These are phyloP conservation scores for Neofelis nebulosa DNA, from an alignment of 2,113 vertebrate genomes.

Conservation along the genomic window DNA sequence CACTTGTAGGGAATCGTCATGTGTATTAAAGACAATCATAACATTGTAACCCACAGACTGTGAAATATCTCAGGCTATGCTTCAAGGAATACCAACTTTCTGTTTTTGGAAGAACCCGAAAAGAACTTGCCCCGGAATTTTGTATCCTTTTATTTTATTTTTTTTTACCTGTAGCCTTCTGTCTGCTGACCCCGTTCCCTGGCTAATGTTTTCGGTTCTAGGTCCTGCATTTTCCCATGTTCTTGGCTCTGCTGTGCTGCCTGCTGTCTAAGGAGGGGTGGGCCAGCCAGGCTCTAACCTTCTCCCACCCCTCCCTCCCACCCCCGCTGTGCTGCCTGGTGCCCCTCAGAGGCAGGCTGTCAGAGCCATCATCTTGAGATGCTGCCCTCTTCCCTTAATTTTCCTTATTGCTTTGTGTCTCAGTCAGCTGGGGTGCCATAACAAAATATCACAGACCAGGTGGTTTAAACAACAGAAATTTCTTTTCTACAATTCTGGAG, in stretches of 20 bases:
- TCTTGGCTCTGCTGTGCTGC: neutral
- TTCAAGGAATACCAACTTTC: neutral
- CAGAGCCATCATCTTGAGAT: neutral
- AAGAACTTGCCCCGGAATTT: neutral
- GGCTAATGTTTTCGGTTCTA: neutral
- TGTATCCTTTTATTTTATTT: neutral
- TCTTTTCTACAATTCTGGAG: neutral
- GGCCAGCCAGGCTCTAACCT: neutral
- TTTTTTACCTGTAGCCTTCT: neutral
- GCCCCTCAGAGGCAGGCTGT: neutral
- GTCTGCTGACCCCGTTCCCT: neutral
- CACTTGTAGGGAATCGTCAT: neutral
- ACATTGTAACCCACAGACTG: neutral
- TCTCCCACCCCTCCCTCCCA: neutral
- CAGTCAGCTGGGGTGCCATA: rapidly evolving
- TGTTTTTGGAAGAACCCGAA: neutral
- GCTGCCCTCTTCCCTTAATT: neutral
- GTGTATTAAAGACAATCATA: neutral
- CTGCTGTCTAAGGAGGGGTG: neutral
- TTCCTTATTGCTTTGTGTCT: neutral
- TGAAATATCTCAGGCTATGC: neutral
- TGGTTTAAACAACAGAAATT: neutral
- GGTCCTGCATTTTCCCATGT: neutral
- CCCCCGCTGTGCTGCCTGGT: neutral
- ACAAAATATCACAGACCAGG: neutral